A percentile compares a stretch with the other conserved stretches of the same genome.
Evolutionary conservation across 2,113 vertebrate genomes (phyloP).

Genomic region (Aythya baeri): DNA sequence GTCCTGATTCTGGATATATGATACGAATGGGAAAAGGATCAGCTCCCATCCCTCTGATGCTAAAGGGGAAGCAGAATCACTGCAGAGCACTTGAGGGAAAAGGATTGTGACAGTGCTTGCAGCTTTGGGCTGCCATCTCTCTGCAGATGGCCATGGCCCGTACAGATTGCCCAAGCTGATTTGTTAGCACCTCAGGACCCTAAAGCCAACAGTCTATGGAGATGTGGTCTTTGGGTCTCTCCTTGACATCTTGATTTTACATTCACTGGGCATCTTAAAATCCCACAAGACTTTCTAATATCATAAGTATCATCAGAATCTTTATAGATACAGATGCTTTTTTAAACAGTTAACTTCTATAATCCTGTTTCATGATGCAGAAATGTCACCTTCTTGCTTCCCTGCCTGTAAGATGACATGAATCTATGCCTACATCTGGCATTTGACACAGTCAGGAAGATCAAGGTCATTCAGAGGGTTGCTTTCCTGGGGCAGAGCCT

Average conservation of each 20-base stretch:
- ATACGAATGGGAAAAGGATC: not conserved
- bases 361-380: not conserved
- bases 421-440: not conserved
- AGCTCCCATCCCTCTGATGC: accelerated
- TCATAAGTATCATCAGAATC: not conserved
- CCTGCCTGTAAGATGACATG: not conserved
- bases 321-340: not conserved
- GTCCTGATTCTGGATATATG: not conserved
- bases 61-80: not conserved
- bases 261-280: not conserved
- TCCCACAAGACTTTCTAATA: not conserved
- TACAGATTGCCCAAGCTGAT: not conserved
- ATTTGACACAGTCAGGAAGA: not conserved
- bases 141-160: not conserved
- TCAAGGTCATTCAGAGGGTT: not conserved
- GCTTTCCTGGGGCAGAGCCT: constrained; percentile 2
- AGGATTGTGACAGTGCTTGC: not conserved
- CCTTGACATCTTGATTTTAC: not conserved
- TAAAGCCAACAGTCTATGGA: not conserved
- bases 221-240: accelerated
- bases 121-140: not conserved
- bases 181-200: not conserved
- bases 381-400: not conserved
- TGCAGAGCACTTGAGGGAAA: not conserved
- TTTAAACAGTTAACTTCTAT: not conserved